phyloP scores from a whole-genome alignment of 2,888 invertebrate genomes.

The Hemistola chrysoprasaria region DNA sequence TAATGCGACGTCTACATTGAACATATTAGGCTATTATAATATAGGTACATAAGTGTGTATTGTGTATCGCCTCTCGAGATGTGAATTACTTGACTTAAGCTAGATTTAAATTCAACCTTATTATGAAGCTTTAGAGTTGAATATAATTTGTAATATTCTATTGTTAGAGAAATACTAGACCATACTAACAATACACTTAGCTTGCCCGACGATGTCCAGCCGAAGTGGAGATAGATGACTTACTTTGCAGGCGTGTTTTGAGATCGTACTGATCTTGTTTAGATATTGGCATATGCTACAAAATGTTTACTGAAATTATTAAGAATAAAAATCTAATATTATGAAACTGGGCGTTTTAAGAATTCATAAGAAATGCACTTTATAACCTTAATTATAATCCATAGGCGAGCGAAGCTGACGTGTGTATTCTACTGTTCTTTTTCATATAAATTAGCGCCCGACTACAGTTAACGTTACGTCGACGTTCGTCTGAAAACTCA shows the following conservation, averaged over 20 bases:
- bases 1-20: conserved; percentile 11
- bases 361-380: too few species aligned
- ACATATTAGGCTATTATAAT: not conserved
- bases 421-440: too few species aligned
- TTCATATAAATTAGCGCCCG: too few species aligned
- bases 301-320: too few species aligned
- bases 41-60: not conserved
- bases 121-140: not conserved
- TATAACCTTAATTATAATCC: too few species aligned
- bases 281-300: not conserved
- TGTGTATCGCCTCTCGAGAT: not conserved
- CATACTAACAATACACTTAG: conserved; percentile 26
- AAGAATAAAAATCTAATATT: too few species aligned
- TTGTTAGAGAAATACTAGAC: conserved; percentile 14
- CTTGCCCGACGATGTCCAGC: conserved; percentile 16
- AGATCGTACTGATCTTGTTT: conserved; percentile 6
- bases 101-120: conserved; percentile 2
- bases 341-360: too few species aligned
- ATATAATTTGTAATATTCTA: conserved; percentile 3
- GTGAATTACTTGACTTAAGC: too few species aligned
- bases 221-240: conserved; percentile 20
- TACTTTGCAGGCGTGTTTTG: conserved; percentile 12
- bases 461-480: too few species aligned
- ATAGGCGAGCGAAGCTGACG: too few species aligned
- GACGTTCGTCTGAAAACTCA: too few species aligned